Conservation (phyloP, 1,140 invertebrate species). For the Nymphalis io region DNA sequence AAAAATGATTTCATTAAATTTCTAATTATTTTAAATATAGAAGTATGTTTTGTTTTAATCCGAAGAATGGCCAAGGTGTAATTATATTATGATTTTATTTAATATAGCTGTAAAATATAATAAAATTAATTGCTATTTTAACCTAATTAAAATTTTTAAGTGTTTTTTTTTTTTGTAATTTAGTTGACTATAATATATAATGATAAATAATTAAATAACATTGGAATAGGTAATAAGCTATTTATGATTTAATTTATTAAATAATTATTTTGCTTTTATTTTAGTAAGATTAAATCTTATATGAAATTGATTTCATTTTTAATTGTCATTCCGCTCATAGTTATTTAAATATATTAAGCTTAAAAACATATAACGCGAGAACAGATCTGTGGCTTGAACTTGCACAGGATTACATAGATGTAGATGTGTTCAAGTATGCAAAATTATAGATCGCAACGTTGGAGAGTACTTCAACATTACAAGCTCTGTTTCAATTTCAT, state of each 20-base stretch:
- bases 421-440: constrained; percentile 30
- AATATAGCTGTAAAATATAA: no score
- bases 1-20: constrained; percentile 4
- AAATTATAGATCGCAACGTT: constrained; percentile 25
- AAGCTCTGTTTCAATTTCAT: constrained; percentile 27
- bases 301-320: neutral
- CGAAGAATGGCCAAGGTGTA: neutral
- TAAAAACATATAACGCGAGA: constrained; percentile 10
- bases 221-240: no score
- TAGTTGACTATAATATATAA: no score
- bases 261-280: no score
- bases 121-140: no score
- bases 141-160: no score
- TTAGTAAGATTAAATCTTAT: no score
- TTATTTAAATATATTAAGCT: neutral
- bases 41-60: neutral
- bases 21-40: neutral
- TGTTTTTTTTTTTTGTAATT: no score
- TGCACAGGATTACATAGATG: constrained; percentile 6
- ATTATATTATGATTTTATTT: no score
- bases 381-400: constrained; percentile 9
- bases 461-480: constrained; percentile 2
- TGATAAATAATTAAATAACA: no score
- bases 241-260: no score
- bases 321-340: neutral